Conservation (phyloP, 2,113 vertebrate genomes). For the Chaenogobius annularis region DNA sequence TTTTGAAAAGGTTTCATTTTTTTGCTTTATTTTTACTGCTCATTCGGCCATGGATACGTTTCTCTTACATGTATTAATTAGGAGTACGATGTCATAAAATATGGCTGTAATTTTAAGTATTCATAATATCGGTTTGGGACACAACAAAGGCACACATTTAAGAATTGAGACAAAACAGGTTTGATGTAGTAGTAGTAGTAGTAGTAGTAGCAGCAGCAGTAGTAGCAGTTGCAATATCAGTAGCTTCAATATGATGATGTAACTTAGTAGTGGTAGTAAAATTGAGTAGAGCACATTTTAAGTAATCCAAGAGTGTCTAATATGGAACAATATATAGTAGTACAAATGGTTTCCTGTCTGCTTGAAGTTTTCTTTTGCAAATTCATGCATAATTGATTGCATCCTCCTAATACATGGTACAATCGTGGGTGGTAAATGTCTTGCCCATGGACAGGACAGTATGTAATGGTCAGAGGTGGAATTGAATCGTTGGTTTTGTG, state of each 20-base stretch:
- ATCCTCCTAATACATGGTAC: background rate
- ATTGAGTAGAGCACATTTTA: too few relatives aligned
- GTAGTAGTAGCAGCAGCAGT: background rate
- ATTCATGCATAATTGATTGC: background rate
- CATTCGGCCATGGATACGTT: background rate
- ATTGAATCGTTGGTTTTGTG: background rate
- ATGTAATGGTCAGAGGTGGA: too few relatives aligned
- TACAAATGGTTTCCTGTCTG: background rate
- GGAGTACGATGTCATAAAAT: too few relatives aligned
- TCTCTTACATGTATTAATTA: background rate
- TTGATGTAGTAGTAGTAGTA: background rate
- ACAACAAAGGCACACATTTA: too few relatives aligned
- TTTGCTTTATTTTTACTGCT: background rate
- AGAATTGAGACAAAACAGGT: background rate
- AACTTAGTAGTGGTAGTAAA: too few relatives aligned
- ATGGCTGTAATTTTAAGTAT: too few relatives aligned
- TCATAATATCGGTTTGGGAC: background rate
- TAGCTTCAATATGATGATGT: too few relatives aligned
- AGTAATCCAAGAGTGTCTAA: background rate
- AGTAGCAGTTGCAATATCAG: background rate
- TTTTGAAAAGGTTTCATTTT: background rate
- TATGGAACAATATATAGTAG: background rate
- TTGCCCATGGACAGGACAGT: background rate
- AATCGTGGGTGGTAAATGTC: background rate
- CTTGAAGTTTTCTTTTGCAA: background rate